Evolutionary conservation across 2,888 invertebrate genomes (phyloP), one percentile per base, ranked within the genome.

Genomic region (Eueremaeus valkanovi): DNA sequence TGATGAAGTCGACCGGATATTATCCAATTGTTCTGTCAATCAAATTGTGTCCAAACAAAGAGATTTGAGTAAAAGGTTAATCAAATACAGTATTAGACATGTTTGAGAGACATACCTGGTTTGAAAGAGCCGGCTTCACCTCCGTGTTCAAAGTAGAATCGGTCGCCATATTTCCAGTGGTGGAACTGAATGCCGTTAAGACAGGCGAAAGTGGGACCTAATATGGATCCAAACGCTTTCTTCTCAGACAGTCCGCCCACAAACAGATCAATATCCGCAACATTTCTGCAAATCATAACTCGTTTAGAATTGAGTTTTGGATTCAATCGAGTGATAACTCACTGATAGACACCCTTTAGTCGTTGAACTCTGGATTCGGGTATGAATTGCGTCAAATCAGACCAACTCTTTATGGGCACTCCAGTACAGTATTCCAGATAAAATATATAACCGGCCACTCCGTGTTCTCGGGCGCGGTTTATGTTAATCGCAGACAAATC

Each of bases 371-470:
- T 49, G 40, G 29, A 27, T 11, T 49, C 36, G 3, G 77, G 75
- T 33, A 77, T 77, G 40, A 75, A 77, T 58, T 66, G 29, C 9
- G 8, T 36, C 13, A 77, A 55, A 73, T 77, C 77, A 8, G 36
- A 18, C 77, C 77, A 77, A 21, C 8, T 18, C n/a, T 70, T 70
- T 36, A 73, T 72, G 33, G 73, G 24, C 21, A 21, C 33, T 3
- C 75, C 75, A 16, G 75, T 73, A 72, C 77, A 77, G 36, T 77
- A 77, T 27, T 77, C 77, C 16, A 77, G n/a, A 31, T 73, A 77
- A 36, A 75, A 72, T 16, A 77, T 45, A 63, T 77, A 77, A 16
- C 66, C 75, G 16, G 77, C 75, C 8, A 77, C 73, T 16, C 77
- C 77, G 45, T 77, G 77, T n/a, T 77, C 77, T 29, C 77, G 68